Evolutionary conservation across 2,888 invertebrate species (phyloP).

Genomic region (Phrixothrix hirtus): DNA sequence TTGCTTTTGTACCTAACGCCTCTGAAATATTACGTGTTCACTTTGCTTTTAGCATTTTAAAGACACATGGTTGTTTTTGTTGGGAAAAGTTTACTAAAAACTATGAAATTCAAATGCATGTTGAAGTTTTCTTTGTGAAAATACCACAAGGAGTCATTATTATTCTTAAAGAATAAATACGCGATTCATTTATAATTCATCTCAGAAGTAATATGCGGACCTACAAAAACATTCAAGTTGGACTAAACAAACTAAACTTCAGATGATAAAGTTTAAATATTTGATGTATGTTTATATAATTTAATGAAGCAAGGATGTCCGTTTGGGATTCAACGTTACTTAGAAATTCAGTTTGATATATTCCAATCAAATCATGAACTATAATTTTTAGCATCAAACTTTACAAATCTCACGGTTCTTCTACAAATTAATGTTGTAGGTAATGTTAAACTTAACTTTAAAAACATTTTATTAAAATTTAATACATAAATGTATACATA

Average conservation of each 20-base stretch:
- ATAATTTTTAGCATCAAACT: too few species aligned
- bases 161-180: slow-evolving; percentile 12
- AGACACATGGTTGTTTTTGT: slow-evolving; percentile 30
- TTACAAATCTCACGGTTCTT: too few species aligned
- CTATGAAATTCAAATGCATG: slow-evolving; percentile 22
- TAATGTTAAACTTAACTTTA: too few species aligned
- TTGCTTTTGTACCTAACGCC: slow-evolving; percentile 40
- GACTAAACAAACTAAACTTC: slow-evolving; percentile 1
- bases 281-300: too few species aligned
- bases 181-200: slow-evolving; percentile 17
- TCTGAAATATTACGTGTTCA: slow-evolving; percentile 33
- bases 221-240: slow-evolving; percentile 4
- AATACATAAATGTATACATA: too few species aligned
- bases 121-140: slow-evolving; percentile 12
- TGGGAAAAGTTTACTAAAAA: slow-evolving; percentile 18
- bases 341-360: too few species aligned
- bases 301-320: too few species aligned
- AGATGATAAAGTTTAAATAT: not conserved
- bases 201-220: slow-evolving; percentile 9
- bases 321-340: too few species aligned
- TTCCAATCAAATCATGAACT: too few species aligned
- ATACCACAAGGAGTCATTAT: slow-evolving; percentile 6
- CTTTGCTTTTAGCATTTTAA: slow-evolving; percentile 33
- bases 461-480: too few species aligned
- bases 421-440: too few species aligned